Conservation (phyloP, 2,113 vertebrate genomes). For the Alligator sinensis region DNA sequence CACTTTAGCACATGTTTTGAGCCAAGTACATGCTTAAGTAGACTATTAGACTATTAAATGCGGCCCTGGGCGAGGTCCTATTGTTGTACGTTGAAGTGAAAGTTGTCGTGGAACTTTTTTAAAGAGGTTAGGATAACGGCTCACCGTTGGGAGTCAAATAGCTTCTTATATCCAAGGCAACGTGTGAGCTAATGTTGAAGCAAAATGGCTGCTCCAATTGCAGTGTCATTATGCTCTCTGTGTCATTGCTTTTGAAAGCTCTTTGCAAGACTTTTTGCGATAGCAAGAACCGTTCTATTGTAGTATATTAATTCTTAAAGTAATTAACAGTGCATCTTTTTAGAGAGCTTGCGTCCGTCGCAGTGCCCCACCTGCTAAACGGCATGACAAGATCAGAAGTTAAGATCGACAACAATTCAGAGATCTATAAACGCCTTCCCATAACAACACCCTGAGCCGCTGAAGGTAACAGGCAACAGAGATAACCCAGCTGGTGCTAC, state of each 20-base stretch:
- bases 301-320: not conserved
- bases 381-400: not conserved
- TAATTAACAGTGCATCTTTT: not conserved
- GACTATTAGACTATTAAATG: not conserved
- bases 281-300: not conserved
- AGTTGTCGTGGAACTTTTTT: not conserved
- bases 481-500: constrained; percentile 50
- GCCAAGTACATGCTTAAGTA: accelerated
- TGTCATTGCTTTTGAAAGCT: not conserved
- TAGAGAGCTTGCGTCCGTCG: not conserved
- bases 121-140: not conserved
- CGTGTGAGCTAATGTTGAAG: not conserved
- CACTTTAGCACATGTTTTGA: not conserved
- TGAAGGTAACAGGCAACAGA: constrained; percentile 22
- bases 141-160: not conserved
- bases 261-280: not conserved
- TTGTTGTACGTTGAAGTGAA: not conserved
- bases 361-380: not conserved
- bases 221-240: accelerated
- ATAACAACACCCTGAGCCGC: constrained; percentile 8
- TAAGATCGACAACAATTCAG: constrained; percentile 9
- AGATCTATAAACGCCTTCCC: constrained; percentile 28
- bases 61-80: not conserved
- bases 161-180: not conserved
- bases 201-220: not conserved